Conservation (phyloP, 1,140 invertebrate genomes). For the Drosophila ogumai region DNA sequence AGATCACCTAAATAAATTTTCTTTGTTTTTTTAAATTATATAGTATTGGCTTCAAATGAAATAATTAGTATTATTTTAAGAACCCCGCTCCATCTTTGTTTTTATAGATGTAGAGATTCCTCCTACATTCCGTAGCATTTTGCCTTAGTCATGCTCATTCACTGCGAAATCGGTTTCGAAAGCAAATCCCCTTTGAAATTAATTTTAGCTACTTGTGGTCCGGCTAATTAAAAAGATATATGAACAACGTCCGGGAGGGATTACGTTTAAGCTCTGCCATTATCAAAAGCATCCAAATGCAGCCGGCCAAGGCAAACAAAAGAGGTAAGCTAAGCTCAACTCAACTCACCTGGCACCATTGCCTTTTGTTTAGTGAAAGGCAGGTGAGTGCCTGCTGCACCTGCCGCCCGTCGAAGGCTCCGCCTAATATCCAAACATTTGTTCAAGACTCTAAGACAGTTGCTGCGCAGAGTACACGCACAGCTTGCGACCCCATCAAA, state of each 20-base stretch:
- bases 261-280: constrained; percentile 22
- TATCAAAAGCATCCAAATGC: constrained; percentile 41
- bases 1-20: too few relatives aligned
- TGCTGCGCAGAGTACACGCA: constrained; percentile 42
- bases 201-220: constrained; percentile 12
- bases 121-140: not conserved
- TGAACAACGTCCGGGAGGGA: constrained; percentile 20
- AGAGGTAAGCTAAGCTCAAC: constrained; percentile 20
- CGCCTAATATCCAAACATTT: constrained; percentile 51
- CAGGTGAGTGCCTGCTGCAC: constrained; percentile 40
- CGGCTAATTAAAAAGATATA: constrained; percentile 36
- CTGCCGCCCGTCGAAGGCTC: constrained; percentile 32
- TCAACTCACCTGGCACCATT: constrained; percentile 23
- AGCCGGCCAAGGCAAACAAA: constrained; percentile 25
- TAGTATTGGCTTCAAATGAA: not conserved
- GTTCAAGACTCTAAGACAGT: constrained; percentile 37
- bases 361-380: constrained; percentile 52
- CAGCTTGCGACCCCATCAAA: constrained; percentile 32
- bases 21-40: not conserved
- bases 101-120: too few relatives aligned
- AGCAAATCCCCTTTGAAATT: not conserved
- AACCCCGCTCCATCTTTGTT: too few relatives aligned
- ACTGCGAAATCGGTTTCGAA: not conserved
- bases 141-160: not conserved
- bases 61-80: too few relatives aligned